Evolutionary conservation across 1,140 invertebrate species (phyloP).

Genomic region (Drosophila biarmipes): DNA sequence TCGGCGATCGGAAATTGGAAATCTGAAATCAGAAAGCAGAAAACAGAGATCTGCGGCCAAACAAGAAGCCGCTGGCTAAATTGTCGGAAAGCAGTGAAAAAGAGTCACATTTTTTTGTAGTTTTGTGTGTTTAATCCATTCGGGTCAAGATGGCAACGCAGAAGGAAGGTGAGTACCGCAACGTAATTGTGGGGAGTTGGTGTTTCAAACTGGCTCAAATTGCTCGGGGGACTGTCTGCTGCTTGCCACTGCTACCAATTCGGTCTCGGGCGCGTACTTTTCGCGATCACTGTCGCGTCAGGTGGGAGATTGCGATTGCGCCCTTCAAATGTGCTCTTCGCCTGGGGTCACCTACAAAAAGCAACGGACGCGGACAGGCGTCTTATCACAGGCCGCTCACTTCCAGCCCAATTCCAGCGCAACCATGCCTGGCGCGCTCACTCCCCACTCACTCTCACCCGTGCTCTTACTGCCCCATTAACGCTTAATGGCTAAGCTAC

Average conservation of each 20-base stretch:
- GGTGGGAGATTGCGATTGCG: conserved; percentile 21
- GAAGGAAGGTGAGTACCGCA: conserved; percentile 38
- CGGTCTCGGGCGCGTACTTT: conserved; percentile 3
- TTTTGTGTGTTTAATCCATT: not conserved
- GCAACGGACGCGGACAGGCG: conserved; percentile 15
- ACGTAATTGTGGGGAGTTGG: not conserved
- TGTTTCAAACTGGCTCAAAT: not conserved
- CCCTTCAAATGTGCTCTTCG: conserved; percentile 73
- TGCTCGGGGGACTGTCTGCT: not conserved
- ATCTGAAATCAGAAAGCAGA: not conserved
- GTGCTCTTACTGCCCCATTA: conserved; percentile 1
- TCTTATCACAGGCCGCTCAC: conserved; percentile 66
- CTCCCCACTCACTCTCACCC: conserved; percentile 45
- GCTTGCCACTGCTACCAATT: not conserved
- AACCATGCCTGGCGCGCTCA: not conserved
- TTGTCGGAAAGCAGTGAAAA: not conserved
- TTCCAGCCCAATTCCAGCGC: conserved; percentile 1
- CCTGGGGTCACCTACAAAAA: conserved; percentile 70
- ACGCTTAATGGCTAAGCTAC: no score
- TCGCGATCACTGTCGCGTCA: conserved; percentile 30
- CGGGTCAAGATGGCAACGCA: conserved; percentile 30
- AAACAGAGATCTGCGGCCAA: not conserved
- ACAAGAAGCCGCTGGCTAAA: conserved; percentile 1
- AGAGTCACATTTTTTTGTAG: not conserved
- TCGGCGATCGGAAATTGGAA: not conserved